Conservation (phyloP, 2,113 vertebrate species). For the Nerophis ophidion region DNA sequence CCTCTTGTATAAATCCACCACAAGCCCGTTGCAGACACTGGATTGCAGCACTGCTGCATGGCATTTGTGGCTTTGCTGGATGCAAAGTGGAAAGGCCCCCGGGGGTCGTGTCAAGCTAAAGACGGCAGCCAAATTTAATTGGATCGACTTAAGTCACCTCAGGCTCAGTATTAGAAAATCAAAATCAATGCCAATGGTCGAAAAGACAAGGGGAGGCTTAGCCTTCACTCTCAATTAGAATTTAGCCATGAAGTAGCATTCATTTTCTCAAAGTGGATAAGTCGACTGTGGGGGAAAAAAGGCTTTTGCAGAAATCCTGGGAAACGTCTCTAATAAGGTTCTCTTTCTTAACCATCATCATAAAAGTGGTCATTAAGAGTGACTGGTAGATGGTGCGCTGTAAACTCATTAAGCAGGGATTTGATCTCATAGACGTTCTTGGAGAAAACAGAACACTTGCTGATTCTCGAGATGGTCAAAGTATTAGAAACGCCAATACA, state of each 20-base stretch:
- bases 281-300: slow-evolving; percentile 14
- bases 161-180: slow-evolving; percentile 61
- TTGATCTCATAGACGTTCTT: not conserved
- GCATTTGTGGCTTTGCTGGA: slow-evolving; percentile 34
- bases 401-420: not conserved
- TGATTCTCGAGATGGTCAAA: not conserved
- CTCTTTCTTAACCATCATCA: not conserved
- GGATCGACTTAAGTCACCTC: slow-evolving; percentile 60
- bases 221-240: slow-evolving; percentile 62
- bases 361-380: not conserved
- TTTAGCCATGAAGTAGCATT: slow-evolving; percentile 41
- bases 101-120: slow-evolving; percentile 50
- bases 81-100: slow-evolving; percentile 41
- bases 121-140: slow-evolving; percentile 63
- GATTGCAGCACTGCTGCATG: slow-evolving; percentile 16
- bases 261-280: slow-evolving; percentile 1
- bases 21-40: slow-evolving; percentile 3
- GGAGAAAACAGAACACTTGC: not conserved
- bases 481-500: not conserved
- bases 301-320: not conserved
- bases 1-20: not conserved
- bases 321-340: not conserved
- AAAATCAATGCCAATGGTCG: slow-evolving; percentile 62
- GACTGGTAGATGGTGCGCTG: not conserved
- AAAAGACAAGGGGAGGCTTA: slow-evolving; percentile 51